A percentile compares a stretch with the other conserved stretches of the same genome.
phyloP scores from a whole-genome alignment of 2,797 vertebrate species.

The Chelidonichthys spinosus region DNA sequence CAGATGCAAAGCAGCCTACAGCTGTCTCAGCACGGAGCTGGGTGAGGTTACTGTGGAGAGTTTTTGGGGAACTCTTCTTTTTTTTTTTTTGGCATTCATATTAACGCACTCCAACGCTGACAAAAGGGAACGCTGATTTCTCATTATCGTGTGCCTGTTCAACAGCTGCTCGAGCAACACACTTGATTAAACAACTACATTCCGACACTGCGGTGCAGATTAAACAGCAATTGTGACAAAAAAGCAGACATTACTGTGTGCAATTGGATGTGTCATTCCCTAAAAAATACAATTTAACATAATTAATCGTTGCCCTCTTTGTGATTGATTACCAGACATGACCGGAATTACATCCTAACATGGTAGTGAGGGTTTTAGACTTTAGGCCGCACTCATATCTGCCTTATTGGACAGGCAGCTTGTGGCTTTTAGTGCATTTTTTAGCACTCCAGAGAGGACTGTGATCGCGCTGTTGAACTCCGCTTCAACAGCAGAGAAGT shows the following conservation, averaged over 20 bases:
- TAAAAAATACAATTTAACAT: conserved; percentile 13
- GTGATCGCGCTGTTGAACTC: conserved; percentile 40
- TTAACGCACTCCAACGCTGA: neutral
- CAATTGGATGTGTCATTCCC: conserved; percentile 41
- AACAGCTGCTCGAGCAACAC: conserved; percentile 42
- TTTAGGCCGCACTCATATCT: neutral
- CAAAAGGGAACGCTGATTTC: conserved; percentile 29
- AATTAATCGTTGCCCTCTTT: conserved; percentile 25
- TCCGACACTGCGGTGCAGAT: conserved; percentile 36
- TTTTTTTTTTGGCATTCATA: conserved; percentile 3
- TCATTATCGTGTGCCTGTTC: conserved; percentile 8
- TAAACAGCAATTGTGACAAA: conserved; percentile 57
- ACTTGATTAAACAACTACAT: conserved; percentile 46
- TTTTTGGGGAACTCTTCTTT: neutral
- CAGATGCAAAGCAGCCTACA: conserved; percentile 23
- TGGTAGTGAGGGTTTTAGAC: no score
- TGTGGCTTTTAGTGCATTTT: conserved; percentile 17
- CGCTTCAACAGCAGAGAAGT: conserved; percentile 44
- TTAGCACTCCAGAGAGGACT: conserved; percentile 31
- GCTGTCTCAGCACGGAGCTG: conserved; percentile 32
- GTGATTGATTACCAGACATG: no score
- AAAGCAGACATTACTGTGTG: conserved; percentile 42
- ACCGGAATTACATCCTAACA: no score
- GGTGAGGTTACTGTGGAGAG: neutral
- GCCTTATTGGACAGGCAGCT: neutral